These are phyloP conservation scores for Siniperca knerii DNA, from an alignment of 2,113 vertebrate species.

Conservation along the genomic window DNA sequence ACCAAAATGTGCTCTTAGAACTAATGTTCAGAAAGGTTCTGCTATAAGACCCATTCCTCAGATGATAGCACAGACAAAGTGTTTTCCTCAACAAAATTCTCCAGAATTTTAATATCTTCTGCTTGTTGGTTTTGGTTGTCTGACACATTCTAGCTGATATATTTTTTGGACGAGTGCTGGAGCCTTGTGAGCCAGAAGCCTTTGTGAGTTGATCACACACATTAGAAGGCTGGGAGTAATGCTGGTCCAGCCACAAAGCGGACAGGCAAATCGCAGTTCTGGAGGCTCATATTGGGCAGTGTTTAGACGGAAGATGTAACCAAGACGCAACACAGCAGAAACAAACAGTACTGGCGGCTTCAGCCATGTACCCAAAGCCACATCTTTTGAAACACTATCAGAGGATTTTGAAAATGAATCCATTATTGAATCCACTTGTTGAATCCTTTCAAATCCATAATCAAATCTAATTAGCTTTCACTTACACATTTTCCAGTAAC, in stretches of 20 bases:
- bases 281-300: not conserved
- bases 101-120: not conserved
- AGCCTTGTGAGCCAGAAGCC: not conserved
- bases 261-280: slow-evolving; percentile 4
- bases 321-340: not conserved
- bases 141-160: not conserved
- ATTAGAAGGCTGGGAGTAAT: slow-evolving; percentile 1
- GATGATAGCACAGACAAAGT: not conserved
- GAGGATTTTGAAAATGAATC: not conserved
- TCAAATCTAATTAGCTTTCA: not conserved
- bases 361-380: not conserved
- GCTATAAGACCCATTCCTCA: not conserved
- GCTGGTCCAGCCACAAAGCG: not conserved
- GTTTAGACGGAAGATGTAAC: not conserved
- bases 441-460: not conserved
- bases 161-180: not conserved
- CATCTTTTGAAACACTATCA: not conserved
- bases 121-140: not conserved
- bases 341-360: not conserved
- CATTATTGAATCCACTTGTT: not conserved
- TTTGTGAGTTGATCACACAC: slow-evolving; percentile 22
- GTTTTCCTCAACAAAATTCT: not conserved
- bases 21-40: not conserved
- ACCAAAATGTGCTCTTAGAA: not conserved
- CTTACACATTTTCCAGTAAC: not conserved